Conservation (phyloP, 2,888 invertebrate genomes). For the Julus scandinavius region DNA sequence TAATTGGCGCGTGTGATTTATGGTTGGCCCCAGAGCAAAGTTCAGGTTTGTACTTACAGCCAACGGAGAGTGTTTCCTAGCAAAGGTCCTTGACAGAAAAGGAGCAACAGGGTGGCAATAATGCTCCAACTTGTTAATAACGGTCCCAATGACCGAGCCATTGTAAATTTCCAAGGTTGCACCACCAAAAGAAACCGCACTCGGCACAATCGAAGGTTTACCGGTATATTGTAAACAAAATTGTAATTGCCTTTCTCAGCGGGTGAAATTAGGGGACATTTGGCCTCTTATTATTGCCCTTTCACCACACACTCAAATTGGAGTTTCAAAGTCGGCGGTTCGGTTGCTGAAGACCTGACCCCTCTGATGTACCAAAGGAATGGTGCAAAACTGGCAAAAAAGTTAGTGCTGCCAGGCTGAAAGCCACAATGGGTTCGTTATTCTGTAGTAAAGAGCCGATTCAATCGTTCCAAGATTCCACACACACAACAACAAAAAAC, state of each 20-base stretch:
- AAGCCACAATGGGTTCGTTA: neutral
- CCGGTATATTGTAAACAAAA: slow-evolving; percentile 33
- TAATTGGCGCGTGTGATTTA: neutral
- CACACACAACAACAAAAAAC: neutral
- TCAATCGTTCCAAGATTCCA: neutral
- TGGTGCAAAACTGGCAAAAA: slow-evolving; percentile 11
- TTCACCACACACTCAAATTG: slow-evolving; percentile 27
- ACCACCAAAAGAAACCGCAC: slow-evolving; percentile 23
- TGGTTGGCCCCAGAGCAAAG: slow-evolving; percentile 7
- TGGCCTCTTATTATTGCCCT: slow-evolving; percentile 27
- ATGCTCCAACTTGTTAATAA: slow-evolving; percentile 27
- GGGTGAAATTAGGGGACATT: slow-evolving; percentile 27
- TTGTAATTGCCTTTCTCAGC: slow-evolving; percentile 33
- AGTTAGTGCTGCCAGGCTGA: slow-evolving; percentile 7
- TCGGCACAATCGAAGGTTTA: neutral
- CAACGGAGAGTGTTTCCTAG: neutral
- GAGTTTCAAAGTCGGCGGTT: slow-evolving; percentile 13
- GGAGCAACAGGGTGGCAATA: slow-evolving; percentile 21
- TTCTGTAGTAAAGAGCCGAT: neutral
- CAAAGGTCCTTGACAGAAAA: neutral
- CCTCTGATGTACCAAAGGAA: neutral
- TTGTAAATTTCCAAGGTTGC: slow-evolving; percentile 33
- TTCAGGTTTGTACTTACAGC: slow-evolving; percentile 7
- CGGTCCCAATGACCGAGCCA: slow-evolving; percentile 13
- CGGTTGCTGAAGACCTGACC: neutral